Conservation (phyloP, 2,888 invertebrate genomes). For the Epistrophella euchroma region DNA sequence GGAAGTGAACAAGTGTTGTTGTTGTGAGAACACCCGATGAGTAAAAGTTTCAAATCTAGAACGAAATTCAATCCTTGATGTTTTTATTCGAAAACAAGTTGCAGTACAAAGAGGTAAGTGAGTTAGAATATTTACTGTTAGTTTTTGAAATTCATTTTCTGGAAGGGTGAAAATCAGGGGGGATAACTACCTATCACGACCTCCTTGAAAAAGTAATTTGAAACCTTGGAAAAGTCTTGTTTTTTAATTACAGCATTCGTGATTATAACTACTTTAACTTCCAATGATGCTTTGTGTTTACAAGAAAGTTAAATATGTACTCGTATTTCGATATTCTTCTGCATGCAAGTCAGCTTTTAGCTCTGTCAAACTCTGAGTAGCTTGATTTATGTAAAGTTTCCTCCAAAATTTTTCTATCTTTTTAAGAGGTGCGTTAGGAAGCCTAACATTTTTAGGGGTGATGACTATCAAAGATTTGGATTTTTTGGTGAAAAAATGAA, state of each 20-base stretch:
- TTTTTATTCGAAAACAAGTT: conserved; percentile 49
- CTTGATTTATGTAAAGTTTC: too few relatives aligned
- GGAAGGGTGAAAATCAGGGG: not conserved
- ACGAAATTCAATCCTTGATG: conserved; percentile 67
- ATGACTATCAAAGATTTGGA: too few relatives aligned
- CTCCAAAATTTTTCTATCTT: too few relatives aligned
- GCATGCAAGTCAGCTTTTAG: too few relatives aligned
- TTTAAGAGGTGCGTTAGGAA: too few relatives aligned
- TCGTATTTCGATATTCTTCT: too few relatives aligned
- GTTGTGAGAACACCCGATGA: conserved; percentile 59
- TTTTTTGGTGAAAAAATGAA: too few relatives aligned
- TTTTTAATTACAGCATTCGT: not conserved
- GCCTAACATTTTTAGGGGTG: too few relatives aligned
- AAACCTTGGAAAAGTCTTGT: not conserved
- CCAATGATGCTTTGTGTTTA: too few relatives aligned
- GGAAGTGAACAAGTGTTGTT: conserved; percentile 20
- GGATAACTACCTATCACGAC: not conserved
- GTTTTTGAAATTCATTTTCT: not conserved
- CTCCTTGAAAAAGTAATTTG: not conserved
- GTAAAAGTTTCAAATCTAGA: conserved; percentile 50
- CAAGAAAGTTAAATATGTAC: too few relatives aligned
- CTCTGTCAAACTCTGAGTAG: too few relatives aligned
- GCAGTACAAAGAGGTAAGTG: conserved; percentile 70
- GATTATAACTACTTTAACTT: too few relatives aligned
- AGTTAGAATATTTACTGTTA: not conserved